Evolutionary conservation across 2,113 vertebrate genomes (phyloP).

Genomic region (Xiphophorus hellerii): DNA sequence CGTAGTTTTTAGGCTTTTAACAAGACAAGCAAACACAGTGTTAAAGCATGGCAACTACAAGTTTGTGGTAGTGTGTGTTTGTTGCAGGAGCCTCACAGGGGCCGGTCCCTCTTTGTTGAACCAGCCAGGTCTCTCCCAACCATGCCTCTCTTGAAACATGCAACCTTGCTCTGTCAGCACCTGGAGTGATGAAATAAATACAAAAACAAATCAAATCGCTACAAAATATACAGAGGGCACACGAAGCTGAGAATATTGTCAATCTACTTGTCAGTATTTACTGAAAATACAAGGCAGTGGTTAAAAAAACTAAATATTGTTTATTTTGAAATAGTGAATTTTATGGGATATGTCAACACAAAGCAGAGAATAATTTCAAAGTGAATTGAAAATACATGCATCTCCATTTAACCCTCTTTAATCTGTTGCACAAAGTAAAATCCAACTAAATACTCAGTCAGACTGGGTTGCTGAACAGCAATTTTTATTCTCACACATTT

Average conservation of each 20-base stretch:
- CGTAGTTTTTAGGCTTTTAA: slow-evolving; percentile 86
- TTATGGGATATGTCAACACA: background rate
- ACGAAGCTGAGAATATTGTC: background rate
- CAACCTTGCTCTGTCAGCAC: slow-evolving; percentile 89
- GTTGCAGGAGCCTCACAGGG: slow-evolving; percentile 79
- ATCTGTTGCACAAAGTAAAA: background rate
- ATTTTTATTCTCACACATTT: too few relatives aligned
- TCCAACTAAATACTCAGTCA: background rate
- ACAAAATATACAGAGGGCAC: background rate
- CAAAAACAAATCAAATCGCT: background rate
- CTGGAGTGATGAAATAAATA: slow-evolving; percentile 64
- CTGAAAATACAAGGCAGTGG: background rate
- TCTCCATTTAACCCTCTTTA: background rate
- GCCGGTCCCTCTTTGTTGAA: slow-evolving; percentile 83
- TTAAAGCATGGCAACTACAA: slow-evolving; percentile 6
- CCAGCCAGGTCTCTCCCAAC: slow-evolving; percentile 98
- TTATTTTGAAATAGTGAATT: background rate
- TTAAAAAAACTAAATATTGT: background rate
- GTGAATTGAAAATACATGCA: background rate
- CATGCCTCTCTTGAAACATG: slow-evolving; percentile 94
- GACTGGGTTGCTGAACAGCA: background rate
- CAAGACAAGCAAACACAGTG: slow-evolving; percentile 29
- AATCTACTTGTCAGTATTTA: background rate
- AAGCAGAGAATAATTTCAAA: background rate
- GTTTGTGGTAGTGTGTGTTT: background rate